Evolutionary conservation across 2,797 vertebrate genomes (phyloP).

Genomic region (Microchirus variegatus): DNA sequence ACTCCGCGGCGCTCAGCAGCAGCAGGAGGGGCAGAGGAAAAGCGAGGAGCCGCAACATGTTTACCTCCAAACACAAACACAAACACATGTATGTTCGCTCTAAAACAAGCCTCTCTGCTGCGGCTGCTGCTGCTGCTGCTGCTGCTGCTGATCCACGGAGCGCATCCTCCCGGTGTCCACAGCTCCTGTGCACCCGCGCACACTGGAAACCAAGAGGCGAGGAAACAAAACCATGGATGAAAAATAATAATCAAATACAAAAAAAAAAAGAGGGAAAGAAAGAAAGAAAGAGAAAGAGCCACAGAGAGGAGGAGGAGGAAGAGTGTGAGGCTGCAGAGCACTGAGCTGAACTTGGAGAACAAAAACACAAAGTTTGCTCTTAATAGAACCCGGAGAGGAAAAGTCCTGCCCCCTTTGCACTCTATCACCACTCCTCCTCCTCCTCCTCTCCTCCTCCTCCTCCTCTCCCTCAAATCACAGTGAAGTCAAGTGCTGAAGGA

Average conservation of each 20-base stretch:
- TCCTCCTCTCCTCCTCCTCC: conserved; percentile 20
- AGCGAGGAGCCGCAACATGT: conserved; percentile 68
- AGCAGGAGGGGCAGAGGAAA: conserved; percentile 70
- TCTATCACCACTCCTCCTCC: conserved; percentile 71
- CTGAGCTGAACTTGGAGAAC: conserved; percentile 83
- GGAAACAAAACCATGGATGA: conserved; percentile 55
- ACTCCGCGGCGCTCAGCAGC: conserved; percentile 68
- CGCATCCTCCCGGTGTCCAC: conserved; percentile 71
- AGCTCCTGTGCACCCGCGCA: conserved; percentile 44
- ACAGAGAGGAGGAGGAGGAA: conserved; percentile 30
- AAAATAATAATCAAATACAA: neutral
- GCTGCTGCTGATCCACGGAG: conserved; percentile 46
- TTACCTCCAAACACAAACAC: conserved; percentile 58
- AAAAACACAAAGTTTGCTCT: conserved; percentile 87
- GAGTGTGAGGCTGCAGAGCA: conserved; percentile 53
- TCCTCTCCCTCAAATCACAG: conserved; percentile 58
- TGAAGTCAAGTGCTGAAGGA: conserved; percentile 70
- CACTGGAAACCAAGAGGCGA: conserved; percentile 33
- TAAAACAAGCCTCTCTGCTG: conserved; percentile 54
- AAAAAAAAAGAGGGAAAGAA: neutral
- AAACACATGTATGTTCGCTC: conserved; percentile 53
- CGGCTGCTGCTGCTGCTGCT: conserved; percentile 36
- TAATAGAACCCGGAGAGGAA: conserved; percentile 78
- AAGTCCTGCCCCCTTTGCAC: conserved; percentile 84
- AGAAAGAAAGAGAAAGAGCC: conserved; percentile 9